These are phyloP conservation scores for Vulpes ferrilata DNA, from an alignment of 2,113 vertebrate species.

Conservation along the genomic window DNA sequence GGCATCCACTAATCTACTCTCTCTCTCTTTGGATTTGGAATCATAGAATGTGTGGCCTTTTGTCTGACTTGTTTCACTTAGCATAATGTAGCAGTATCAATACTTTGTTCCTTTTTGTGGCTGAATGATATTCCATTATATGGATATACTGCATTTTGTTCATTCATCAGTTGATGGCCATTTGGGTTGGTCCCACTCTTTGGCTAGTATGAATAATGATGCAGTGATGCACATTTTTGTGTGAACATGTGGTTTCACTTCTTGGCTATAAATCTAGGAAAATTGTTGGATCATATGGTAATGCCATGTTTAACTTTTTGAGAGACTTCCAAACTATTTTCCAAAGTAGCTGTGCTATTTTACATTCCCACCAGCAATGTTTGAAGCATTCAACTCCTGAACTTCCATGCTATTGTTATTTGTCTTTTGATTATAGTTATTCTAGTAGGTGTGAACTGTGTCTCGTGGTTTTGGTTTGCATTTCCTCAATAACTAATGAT, in stretches of 20 bases:
- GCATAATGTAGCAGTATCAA: neutral
- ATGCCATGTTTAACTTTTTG: constrained; percentile 50
- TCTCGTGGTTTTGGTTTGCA: constrained; percentile 16
- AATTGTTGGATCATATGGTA: constrained; percentile 33
- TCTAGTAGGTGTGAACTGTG: neutral
- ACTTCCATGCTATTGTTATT: neutral
- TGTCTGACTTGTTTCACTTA: neutral
- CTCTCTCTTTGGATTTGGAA: neutral
- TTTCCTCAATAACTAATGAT: constrained; percentile 41
- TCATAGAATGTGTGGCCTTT: constrained; percentile 10
- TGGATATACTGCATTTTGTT: neutral
- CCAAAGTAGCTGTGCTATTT: neutral
- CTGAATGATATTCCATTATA: neutral
- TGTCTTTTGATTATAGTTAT: constrained; percentile 40
- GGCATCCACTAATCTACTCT: constrained; percentile 8
- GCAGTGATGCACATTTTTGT: neutral
- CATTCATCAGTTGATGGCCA: neutral
- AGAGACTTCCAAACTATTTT: constrained; percentile 34
- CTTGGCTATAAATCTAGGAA: neutral
- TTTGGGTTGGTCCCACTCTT: constrained; percentile 1
- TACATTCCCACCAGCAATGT: neutral
- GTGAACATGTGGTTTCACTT: constrained; percentile 13
- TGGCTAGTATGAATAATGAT: neutral
- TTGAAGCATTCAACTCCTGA: neutral
- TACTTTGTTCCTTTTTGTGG: constrained; percentile 19